These are phyloP conservation scores for Steinernema scapterisci DNA, from an alignment of 2,888 invertebrate genomes.

Conservation along the genomic window DNA sequence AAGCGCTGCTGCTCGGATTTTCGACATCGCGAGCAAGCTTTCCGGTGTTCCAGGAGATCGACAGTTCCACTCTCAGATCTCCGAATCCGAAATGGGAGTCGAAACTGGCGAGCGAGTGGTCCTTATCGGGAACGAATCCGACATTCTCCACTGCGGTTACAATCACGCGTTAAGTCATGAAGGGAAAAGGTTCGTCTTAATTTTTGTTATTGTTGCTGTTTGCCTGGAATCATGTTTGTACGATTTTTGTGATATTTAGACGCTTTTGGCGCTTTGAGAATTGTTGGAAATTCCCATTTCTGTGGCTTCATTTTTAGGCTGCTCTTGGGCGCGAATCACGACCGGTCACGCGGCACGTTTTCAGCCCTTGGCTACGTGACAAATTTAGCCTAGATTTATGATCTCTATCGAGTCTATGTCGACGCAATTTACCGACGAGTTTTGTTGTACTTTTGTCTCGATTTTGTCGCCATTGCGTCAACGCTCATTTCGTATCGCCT, in stretches of 20 bases:
- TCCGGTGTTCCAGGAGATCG: too few relatives aligned
- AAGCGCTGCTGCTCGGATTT: neutral
- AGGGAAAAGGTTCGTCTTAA: constrained; percentile 55
- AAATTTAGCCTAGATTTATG: too few relatives aligned
- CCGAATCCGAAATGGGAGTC: constrained; percentile 1
- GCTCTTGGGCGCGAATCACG: too few relatives aligned
- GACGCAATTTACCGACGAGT: too few relatives aligned
- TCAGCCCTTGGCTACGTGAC: neutral
- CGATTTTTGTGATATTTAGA: neutral
- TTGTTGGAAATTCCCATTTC: neutral
- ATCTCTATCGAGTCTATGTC: too few relatives aligned
- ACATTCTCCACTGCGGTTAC: constrained; percentile 63
- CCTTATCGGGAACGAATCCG: constrained; percentile 62
- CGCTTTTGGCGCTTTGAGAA: neutral
- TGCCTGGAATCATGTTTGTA: too few relatives aligned
- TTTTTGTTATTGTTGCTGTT: neutral
- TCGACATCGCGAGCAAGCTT: neutral
- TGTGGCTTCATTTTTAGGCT: neutral
- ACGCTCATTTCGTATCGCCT: too few relatives aligned
- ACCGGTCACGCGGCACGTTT: neutral
- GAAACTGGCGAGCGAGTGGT: constrained; percentile 60
- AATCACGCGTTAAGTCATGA: constrained; percentile 55
- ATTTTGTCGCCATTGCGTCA: too few relatives aligned
- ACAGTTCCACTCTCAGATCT: too few relatives aligned
- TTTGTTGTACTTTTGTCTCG: too few relatives aligned